Evolutionary conservation across 2,113 vertebrate genomes (phyloP).

Genomic region (Phalacrocorax brasilianus): DNA sequence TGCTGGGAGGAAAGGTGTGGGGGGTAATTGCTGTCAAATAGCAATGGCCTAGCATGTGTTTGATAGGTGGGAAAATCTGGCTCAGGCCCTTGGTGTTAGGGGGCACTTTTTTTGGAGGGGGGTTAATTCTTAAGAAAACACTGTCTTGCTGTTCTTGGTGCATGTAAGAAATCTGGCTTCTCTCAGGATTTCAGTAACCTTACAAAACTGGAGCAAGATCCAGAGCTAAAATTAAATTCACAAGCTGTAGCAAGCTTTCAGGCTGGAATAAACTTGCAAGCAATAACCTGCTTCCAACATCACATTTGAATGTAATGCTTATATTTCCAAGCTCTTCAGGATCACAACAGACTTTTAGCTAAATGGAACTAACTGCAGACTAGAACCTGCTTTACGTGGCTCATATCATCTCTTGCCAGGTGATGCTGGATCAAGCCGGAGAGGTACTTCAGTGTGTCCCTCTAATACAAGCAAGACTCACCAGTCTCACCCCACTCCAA

Average conservation of each 20-base stretch:
- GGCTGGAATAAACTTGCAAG: slow-evolving; percentile 44
- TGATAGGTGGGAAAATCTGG: background rate
- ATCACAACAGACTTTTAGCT: background rate
- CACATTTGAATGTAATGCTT: background rate
- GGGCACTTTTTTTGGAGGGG: background rate
- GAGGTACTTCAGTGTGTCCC: background rate
- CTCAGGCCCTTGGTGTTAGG: background rate
- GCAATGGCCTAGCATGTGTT: background rate
- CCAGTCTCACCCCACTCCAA: background rate
- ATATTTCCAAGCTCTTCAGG: background rate
- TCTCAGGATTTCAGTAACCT: background rate
- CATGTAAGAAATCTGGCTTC: background rate
- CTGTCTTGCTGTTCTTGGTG: background rate
- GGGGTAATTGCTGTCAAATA: background rate
- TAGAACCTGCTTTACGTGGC: background rate
- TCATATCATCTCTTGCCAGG: background rate
- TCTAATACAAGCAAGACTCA: background rate
- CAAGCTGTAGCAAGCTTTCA: slow-evolving; percentile 43
- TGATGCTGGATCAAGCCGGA: background rate
- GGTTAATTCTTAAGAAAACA: background rate
- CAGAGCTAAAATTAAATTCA: slow-evolving; percentile 48
- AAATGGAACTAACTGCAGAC: background rate
- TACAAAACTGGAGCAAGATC: background rate
- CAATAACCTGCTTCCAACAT: slow-evolving; percentile 38
- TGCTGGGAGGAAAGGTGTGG: background rate